Percentiles rank a stretch among this genome's conserved stretches.
phyloP scores from a whole-genome alignment of 2,113 vertebrate genomes.

The Callospermophilus lateralis region DNA sequence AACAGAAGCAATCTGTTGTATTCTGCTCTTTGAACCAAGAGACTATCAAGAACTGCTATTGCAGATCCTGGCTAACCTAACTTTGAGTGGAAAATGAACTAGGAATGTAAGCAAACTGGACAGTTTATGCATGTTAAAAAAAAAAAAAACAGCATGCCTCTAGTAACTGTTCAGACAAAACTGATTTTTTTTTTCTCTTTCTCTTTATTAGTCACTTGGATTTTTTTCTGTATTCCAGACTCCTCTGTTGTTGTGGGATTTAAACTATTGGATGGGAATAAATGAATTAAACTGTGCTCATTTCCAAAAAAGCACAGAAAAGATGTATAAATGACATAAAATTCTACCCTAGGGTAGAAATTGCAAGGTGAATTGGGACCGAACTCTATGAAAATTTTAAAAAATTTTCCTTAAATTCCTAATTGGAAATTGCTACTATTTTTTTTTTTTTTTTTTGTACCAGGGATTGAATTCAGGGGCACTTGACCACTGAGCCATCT shows the following conservation, averaged over 20 bases:
- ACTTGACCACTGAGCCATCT: too few species aligned
- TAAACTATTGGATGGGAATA: neutral
- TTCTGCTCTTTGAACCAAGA: slow-evolving; percentile 4
- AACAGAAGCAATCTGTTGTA: neutral
- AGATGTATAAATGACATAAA: neutral
- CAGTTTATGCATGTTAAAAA: neutral
- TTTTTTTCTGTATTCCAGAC: neutral
- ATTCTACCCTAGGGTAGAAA: slow-evolving; percentile 13
- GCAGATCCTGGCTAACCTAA: slow-evolving; percentile 56
- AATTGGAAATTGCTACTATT: neutral
- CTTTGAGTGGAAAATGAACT: slow-evolving; percentile 55
- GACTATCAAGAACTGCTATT: slow-evolving; percentile 43
- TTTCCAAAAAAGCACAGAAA: slow-evolving; percentile 56
- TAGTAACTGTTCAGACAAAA: slow-evolving; percentile 31
- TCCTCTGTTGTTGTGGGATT: slow-evolving; percentile 23
- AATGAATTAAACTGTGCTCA: slow-evolving; percentile 50
- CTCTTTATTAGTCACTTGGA: slow-evolving; percentile 9
- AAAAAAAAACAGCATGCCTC: neutral
- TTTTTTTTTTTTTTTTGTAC: too few species aligned
- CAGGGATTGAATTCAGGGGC: too few species aligned
- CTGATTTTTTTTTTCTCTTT: neutral
- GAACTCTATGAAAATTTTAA: slow-evolving; percentile 45
- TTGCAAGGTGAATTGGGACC: neutral
- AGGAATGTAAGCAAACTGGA: neutral
- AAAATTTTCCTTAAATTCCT: slow-evolving; percentile 61